Evolutionary conservation across 2,113 vertebrate genomes (phyloP), one percentile per base, ranked within the genome.

Genomic region (Cochlearius cochlearius): DNA sequence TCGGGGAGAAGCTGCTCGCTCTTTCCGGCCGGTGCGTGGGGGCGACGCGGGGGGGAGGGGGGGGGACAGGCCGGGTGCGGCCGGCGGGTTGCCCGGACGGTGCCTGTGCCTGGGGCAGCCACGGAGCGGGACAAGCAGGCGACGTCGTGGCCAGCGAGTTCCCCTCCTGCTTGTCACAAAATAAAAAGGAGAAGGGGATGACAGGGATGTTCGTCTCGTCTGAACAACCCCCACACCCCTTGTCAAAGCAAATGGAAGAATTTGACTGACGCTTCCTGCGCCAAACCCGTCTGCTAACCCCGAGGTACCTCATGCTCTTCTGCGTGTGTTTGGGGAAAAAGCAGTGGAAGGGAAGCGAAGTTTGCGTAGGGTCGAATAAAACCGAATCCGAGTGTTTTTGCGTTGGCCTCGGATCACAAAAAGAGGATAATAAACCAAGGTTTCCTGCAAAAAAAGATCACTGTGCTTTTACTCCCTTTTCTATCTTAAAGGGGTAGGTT

Each of bases 21-120:
- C 43, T 94, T 96, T 96, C 93, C 93, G 93, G 93, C 76, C 84
- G 75, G 75, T 52, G 73, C 20, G 73, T 29, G 91, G 71, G 78
- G 77, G 72, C 21, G 92, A 62, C 56, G 74, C 53, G 53, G 29
- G 41, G 49, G n/a, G 29, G n/a, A n/a, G 53, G 29, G 41, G 49
- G 34, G 72, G 47, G 29, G 19, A 8, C 50, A 25, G 71, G 47
- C 53, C 66, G 88, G 84, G 75, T 53, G 85, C 85, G 89, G 81
- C 80, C 66, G 27, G 32, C 22, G 50, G 67, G 55, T n/a, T 16
- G 25, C 88, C 39, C 52, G 30, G 30, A 12, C 36, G 12, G 29
- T 14, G 39, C 53, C n/a, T 38, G 49, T 43, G 93, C 20, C 14
- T 19, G 64, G 14, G 9, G 3, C 4, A 14, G 45, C 29, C 79